Conservation (phyloP, 2,797 vertebrate species). For the Mormyrus proboscirostris region DNA sequence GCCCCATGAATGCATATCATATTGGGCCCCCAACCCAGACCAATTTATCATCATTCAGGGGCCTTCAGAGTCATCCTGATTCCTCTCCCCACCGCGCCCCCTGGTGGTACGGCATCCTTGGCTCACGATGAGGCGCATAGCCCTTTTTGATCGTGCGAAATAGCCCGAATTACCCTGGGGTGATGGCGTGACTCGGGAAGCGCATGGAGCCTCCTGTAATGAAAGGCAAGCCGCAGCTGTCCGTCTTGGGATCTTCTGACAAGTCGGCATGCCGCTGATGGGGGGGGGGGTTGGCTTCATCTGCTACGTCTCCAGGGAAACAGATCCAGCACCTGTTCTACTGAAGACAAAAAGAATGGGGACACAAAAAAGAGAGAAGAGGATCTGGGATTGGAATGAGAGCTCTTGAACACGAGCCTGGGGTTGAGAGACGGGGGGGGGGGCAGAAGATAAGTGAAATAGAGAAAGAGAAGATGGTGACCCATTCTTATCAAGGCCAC, state of each 20-base stretch:
- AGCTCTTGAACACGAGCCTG: neutral
- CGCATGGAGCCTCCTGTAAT: neutral
- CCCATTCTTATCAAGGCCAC: conserved; percentile 42
- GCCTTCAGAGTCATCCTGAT: neutral
- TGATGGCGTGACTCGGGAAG: neutral
- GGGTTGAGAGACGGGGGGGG: neutral
- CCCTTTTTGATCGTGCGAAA: neutral
- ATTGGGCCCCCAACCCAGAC: neutral
- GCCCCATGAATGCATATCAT: neutral
- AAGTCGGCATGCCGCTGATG: conserved; percentile 37
- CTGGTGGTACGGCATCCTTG: neutral
- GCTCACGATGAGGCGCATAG: neutral
- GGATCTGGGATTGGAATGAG: neutral
- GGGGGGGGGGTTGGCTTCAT: conserved; percentile 9
- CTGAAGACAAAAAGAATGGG: neutral
- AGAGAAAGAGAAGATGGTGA: conserved; percentile 15
- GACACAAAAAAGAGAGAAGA: neutral
- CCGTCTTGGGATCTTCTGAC: conserved; percentile 41
- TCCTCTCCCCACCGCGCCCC: neutral
- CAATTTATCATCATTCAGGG: neutral
- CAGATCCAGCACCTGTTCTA: conserved; percentile 30
- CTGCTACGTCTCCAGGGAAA: conserved; percentile 16
- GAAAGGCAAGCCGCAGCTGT: conserved; percentile 24
- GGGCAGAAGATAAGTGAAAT: neutral
- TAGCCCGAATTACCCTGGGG: neutral